A percentile compares a stretch with the other conserved stretches of the same genome.
These are phyloP conservation scores for Acrocyrtus sp. DNA, from an alignment of 2,888 invertebrate genomes.

Conservation along the genomic window DNA sequence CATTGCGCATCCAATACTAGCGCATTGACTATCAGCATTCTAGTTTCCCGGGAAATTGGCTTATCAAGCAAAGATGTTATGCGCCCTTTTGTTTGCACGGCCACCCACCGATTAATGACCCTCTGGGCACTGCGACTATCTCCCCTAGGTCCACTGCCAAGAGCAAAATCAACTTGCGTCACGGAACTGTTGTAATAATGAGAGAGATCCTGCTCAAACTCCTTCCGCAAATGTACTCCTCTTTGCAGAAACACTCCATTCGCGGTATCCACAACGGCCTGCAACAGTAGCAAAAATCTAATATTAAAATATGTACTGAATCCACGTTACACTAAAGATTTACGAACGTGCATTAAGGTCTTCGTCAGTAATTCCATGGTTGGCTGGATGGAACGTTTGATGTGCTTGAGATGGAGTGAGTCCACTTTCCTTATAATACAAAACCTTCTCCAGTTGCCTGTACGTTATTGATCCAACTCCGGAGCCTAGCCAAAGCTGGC, in stretches of 20 bases:
- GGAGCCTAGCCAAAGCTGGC: conserved; percentile 65
- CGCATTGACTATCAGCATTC: conserved; percentile 64
- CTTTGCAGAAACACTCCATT: conserved; percentile 61
- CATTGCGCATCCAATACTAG: conserved; percentile 63
- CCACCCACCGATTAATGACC: conserved; percentile 64
- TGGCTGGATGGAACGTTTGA: conserved; percentile 57
- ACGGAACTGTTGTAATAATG: conserved; percentile 64
- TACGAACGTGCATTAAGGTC: conserved; percentile 23
- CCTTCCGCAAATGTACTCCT: conserved; percentile 58
- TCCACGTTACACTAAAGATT: neutral
- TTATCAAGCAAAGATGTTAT: conserved; percentile 60
- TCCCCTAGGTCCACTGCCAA: conserved; percentile 24
- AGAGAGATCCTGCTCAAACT: conserved; percentile 62
- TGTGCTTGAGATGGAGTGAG: conserved; percentile 62
- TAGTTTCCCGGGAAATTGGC: conserved; percentile 60
- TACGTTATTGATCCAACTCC: conserved; percentile 63
- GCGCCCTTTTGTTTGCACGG: conserved; percentile 61
- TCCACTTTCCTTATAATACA: conserved; percentile 64
- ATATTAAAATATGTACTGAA: conserved; percentile 2
- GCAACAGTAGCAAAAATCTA: conserved; percentile 17
- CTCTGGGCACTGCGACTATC: conserved; percentile 54
- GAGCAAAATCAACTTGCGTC: conserved; percentile 63
- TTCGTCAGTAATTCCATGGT: conserved; percentile 28
- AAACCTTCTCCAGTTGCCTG: conserved; percentile 61
- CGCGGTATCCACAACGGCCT: conserved; percentile 61